Evolutionary conservation across 2,888 invertebrate species (phyloP).

Genomic region (Syrista parreyssii): DNA sequence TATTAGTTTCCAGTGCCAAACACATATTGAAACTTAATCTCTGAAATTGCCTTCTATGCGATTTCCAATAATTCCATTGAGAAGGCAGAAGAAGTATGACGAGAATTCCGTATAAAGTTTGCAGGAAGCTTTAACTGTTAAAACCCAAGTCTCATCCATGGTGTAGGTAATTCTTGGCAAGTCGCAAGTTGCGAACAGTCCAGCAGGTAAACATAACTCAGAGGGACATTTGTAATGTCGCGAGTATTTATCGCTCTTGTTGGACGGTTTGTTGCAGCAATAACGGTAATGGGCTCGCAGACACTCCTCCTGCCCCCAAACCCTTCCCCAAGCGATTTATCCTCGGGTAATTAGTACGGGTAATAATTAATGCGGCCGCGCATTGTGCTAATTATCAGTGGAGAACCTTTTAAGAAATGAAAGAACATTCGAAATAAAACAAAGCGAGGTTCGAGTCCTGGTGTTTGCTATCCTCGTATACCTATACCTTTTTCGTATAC

Average conservation of each 20-base stretch:
- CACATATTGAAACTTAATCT: not conserved
- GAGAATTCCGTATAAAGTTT: not conserved
- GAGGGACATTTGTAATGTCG: conserved; percentile 54
- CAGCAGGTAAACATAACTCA: conserved; percentile 58
- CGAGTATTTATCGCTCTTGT: conserved; percentile 62
- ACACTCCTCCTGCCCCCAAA: conserved; percentile 23
- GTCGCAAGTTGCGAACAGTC: not conserved
- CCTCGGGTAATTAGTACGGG: conserved; percentile 65
- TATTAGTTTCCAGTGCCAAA: not conserved
- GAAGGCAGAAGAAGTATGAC: not conserved
- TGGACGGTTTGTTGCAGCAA: conserved; percentile 65
- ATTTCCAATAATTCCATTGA: conserved; percentile 17
- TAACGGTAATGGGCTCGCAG: conserved; percentile 63
- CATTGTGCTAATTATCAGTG: conserved; percentile 65
- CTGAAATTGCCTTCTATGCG: conserved; percentile 6
- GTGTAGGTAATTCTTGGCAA: not conserved
- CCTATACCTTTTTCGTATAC: conserved; percentile 16
- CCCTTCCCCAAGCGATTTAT: conserved; percentile 58
- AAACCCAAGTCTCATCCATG: not conserved
- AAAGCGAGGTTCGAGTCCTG: conserved; percentile 36
- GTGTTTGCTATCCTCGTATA: conserved; percentile 26
- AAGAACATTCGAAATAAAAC: conserved; percentile 65
- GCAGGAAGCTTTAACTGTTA: not conserved
- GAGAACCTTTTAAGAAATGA: conserved; percentile 67
- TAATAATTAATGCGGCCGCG: conserved; percentile 65